A percentile compares a stretch with the other conserved stretches of the same genome.
phyloP scores from a whole-genome alignment of 2,888 invertebrate genomes.

The Pyrgus malvae region DNA sequence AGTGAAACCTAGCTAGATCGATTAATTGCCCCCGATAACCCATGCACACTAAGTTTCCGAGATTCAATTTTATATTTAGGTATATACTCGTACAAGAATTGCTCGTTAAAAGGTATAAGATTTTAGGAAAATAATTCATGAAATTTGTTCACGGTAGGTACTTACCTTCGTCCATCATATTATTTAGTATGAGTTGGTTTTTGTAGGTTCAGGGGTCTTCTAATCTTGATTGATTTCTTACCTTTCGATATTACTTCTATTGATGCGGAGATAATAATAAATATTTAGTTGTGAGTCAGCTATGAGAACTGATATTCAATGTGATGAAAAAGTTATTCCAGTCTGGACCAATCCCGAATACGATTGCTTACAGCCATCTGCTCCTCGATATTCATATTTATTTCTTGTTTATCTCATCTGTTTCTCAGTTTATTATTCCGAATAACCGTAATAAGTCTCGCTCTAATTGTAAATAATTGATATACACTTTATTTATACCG shows the following conservation, averaged over 20 bases:
- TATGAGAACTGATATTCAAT: neutral
- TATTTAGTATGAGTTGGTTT: neutral
- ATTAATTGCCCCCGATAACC: no score
- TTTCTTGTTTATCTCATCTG: neutral
- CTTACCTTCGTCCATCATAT: neutral
- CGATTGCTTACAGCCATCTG: constrained; percentile 9
- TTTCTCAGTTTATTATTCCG: neutral
- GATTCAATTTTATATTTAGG: no score
- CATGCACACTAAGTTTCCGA: no score
- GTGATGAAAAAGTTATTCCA: neutral
- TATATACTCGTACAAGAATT: no score
- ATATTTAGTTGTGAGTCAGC: constrained; percentile 5
- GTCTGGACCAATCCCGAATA: neutral
- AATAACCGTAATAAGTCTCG: neutral
- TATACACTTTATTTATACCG: no score
- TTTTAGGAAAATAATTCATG: no score
- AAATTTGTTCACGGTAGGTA: no score
- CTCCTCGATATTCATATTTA: neutral
- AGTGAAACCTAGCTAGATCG: no score
- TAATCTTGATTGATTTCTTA: constrained; percentile 19
- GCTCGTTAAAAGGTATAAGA: no score
- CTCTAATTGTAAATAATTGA: neutral
- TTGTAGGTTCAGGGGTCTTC: neutral
- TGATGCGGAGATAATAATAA: neutral
- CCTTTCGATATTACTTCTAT: constrained; percentile 12